Conservation (phyloP, 1,140 invertebrate species). For the Theocolax elegans region DNA sequence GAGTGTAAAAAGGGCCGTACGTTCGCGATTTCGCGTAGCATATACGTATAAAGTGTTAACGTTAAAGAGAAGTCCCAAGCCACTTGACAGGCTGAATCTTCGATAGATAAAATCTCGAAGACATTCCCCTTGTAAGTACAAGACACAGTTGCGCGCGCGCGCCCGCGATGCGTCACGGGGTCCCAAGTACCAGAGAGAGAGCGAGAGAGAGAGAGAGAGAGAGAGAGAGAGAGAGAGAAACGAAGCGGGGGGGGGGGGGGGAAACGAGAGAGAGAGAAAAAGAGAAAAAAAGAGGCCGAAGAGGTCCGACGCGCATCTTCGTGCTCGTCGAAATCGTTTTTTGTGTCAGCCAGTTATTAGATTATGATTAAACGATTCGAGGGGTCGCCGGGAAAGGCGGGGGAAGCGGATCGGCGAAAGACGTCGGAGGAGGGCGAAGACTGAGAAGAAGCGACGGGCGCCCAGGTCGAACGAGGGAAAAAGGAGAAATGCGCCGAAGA, state of each 20-base stretch:
- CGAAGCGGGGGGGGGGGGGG: too few species aligned
- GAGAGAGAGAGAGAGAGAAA: slow-evolving; percentile 6
- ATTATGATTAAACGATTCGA: slow-evolving; percentile 67
- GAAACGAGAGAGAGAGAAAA: slow-evolving; percentile 20
- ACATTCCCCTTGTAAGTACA: slow-evolving; percentile 52
- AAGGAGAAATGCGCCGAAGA: background rate
- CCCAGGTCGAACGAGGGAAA: background rate
- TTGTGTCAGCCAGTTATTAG: slow-evolving; percentile 67
- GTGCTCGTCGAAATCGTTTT: slow-evolving; percentile 63
- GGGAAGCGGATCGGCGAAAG: too few species aligned
- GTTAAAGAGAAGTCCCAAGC: slow-evolving; percentile 50
- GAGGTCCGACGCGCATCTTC: slow-evolving; percentile 15
- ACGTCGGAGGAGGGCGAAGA: too few species aligned
- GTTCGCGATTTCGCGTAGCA: background rate
- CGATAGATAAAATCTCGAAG: slow-evolving; percentile 56
- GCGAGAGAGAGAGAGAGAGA: background rate
- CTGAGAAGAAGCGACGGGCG: too few species aligned
- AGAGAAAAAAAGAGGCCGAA: slow-evolving; percentile 48
- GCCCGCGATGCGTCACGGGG: slow-evolving; percentile 19
- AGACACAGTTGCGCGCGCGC: slow-evolving; percentile 48
- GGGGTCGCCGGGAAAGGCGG: slow-evolving; percentile 36
- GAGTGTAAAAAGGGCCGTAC: background rate
- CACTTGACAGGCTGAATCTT: slow-evolving; percentile 50
- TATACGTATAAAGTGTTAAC: slow-evolving; percentile 44
- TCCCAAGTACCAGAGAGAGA: background rate